Base-by-base conservation (phyloP, 2,888 invertebrate species). In the Eupithecia pulchellata region DNA sequence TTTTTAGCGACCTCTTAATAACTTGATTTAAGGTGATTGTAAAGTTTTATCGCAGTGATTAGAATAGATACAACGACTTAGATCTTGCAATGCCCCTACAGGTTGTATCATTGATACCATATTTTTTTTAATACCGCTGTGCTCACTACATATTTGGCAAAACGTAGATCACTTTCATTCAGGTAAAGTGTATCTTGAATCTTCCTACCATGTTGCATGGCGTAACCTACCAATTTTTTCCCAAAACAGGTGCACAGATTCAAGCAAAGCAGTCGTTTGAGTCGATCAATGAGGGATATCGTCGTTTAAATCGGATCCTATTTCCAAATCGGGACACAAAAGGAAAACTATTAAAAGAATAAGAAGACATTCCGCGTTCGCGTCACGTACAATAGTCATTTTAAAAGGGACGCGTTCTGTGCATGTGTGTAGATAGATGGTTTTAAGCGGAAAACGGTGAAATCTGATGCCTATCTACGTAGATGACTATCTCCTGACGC, bases 341-440 rank as follows among this genome's bases (percentile, higher is more conserved):
- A 83, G 82, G 80, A 79, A 83, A 85, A 83, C 85, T 84, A 87
- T 89, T 88, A 89, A 86, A 87, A 89, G 88, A 89, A 87, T 87
- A 83, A 85, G 75, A 77, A 79, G 76, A 76, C 81, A 82, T 83
- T 90, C 85, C 79, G 82, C 75, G 81, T 84, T 84, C 91, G 74
- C 77, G 83, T 87, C 91, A 92, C 91, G 91, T 91, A 78, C 79
- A 75, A 77, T 81, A 85, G 88, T 89, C 89, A 90, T 91, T 91
- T 90, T 88, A 69, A 52, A 89, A 89, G 87, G 87, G 78, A 76
- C 58, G 72, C 72, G 73, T 74, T 74, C 73, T 61, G 55, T 61
- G 71, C 20, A 57, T 27, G 58, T 68, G 34, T 52, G 42, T 47
- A 47, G 42, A 47, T 47, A 67, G 27, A 57, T 42, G 32, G 25